Percentiles rank a stretch among this genome's conserved stretches.
phyloP scores from a whole-genome alignment of 2,113 vertebrate genomes.

The Gymnorhina tibicen region DNA sequence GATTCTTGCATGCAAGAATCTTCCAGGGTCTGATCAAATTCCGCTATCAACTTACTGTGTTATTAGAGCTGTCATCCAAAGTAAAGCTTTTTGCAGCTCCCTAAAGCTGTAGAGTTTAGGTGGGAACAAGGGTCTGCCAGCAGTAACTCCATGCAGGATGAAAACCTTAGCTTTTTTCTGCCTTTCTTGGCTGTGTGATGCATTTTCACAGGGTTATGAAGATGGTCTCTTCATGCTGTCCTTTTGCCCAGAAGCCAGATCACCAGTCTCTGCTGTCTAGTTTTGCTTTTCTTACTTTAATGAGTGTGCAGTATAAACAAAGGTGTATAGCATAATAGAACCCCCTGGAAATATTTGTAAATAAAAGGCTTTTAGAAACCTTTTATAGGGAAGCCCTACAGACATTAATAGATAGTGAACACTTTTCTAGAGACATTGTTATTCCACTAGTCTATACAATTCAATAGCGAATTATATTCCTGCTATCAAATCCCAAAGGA shows the following conservation, averaged over 20 bases:
- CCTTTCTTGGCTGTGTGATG: neutral
- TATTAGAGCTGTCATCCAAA: neutral
- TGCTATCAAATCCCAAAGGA: constrained; percentile 32
- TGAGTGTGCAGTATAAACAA: neutral
- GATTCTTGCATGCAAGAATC: neutral
- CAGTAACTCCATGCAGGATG: neutral
- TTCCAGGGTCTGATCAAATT: neutral
- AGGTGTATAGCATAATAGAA: neutral
- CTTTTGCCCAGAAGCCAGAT: neutral
- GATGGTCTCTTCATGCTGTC: neutral
- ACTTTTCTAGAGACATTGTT: constrained; percentile 24
- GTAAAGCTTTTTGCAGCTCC: neutral
- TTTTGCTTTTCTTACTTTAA: constrained; percentile 5
- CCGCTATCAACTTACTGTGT: neutral
- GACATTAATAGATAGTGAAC: neutral
- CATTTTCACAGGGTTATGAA: neutral
- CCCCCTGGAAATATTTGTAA: neutral
- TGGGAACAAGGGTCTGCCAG: neutral
- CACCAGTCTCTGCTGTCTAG: neutral
- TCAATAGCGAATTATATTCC: constrained; percentile 11
- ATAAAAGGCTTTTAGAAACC: constrained; percentile 29
- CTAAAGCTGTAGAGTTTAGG: neutral
- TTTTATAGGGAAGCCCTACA: neutral
- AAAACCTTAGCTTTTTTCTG: neutral
- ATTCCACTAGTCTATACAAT: constrained; percentile 24